A percentile compares a stretch with the other conserved stretches of the same genome.
These are phyloP conservation scores for Tokudaia tokunoshimensis DNA, from an alignment of 2,797 vertebrate genomes.

Conservation along the genomic window DNA sequence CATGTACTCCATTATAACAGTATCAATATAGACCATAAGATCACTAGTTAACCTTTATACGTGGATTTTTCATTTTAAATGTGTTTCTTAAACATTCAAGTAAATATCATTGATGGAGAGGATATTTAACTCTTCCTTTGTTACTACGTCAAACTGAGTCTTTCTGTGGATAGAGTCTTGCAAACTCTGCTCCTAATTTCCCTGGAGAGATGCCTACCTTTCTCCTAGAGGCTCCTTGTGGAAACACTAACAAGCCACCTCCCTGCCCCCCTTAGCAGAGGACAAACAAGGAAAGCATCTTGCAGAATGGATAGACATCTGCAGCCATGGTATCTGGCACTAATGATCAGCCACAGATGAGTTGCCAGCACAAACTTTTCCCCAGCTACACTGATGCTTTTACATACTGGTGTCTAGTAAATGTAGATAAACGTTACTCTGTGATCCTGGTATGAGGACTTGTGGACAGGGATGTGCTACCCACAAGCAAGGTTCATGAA, in stretches of 20 bases:
- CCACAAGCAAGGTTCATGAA: neutral
- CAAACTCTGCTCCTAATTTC: neutral
- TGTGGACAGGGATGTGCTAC: fast-evolving
- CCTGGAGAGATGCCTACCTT: neutral
- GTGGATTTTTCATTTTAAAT: neutral
- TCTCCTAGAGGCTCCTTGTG: neutral
- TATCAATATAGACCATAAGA: no score
- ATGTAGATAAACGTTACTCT: neutral
- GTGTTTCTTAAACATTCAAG: neutral
- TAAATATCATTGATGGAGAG: no score
- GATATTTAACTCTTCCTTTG: neutral
- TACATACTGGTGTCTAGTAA: fast-evolving
- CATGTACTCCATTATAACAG: no score
- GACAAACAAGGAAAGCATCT: neutral
- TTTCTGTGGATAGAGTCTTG: neutral
- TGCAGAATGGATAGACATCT: neutral
- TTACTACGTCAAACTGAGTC: neutral
- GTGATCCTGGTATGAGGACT: fast-evolving
- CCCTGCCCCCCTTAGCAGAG: no score
- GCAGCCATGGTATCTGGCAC: neutral
- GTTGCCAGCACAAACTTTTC: neutral
- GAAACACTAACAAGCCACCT: neutral
- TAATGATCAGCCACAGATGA: neutral
- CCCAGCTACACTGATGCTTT: fast-evolving
- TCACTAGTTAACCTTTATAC: neutral